These are phyloP conservation scores for Plecturocebus donacophilus DNA, from an alignment of 2,113 vertebrate genomes.

Conservation along the genomic window DNA sequence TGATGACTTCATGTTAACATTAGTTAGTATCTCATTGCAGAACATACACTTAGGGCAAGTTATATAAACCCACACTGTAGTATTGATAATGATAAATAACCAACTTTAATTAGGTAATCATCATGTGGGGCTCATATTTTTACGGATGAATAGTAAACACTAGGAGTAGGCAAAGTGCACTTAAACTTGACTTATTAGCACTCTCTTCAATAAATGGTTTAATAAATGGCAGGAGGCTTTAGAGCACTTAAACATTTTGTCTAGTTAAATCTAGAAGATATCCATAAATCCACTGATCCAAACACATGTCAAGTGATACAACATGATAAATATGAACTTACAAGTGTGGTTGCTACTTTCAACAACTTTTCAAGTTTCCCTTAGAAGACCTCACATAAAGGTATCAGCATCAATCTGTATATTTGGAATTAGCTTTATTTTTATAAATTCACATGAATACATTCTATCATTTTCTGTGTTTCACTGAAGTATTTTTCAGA, in stretches of 20 bases:
- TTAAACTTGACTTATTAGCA: background rate
- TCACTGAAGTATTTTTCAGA: background rate
- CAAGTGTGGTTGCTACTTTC: background rate
- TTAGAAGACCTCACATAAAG: background rate
- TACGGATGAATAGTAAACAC: background rate
- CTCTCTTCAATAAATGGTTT: background rate
- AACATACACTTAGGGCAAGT: background rate
- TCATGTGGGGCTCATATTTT: background rate
- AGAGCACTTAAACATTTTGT: background rate
- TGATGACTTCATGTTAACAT: background rate
- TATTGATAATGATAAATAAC: background rate
- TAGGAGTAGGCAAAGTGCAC: background rate
- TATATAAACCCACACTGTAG: background rate
- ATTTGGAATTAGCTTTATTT: background rate
- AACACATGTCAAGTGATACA: background rate
- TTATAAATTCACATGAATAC: background rate
- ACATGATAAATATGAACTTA: background rate
- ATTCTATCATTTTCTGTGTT: conserved; percentile 7
- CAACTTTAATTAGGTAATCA: conserved; percentile 12
- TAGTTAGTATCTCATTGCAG: background rate
- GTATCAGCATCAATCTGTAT: background rate
- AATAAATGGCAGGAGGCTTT: background rate
- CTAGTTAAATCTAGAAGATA: background rate
- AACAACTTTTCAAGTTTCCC: background rate
- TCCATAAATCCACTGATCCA: background rate